These are phyloP conservation scores for Phaethon lepturus DNA, from an alignment of 2,113 vertebrate genomes.

Conservation along the genomic window DNA sequence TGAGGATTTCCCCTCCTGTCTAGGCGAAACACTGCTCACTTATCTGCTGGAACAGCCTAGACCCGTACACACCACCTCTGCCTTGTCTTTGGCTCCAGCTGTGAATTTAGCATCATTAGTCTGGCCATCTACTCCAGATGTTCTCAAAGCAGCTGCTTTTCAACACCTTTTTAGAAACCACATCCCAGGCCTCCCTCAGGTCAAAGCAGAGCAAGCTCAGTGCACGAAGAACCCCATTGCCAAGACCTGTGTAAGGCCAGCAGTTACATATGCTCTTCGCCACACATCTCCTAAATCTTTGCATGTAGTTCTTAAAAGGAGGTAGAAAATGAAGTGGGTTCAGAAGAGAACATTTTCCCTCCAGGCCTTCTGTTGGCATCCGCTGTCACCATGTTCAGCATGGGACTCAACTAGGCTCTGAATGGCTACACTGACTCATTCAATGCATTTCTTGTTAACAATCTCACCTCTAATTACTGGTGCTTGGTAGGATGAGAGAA, in stretches of 20 bases:
- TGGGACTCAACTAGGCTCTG: neutral
- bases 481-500: neutral
- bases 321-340: neutral
- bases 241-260: neutral
- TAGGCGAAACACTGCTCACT: neutral
- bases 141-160: neutral
- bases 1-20: neutral
- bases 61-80: neutral
- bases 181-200: neutral
- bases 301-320: neutral
- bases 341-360: neutral
- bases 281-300: neutral
- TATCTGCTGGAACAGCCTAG: neutral
- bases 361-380: neutral
- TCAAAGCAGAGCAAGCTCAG: neutral
- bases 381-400: neutral
- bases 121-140: neutral
- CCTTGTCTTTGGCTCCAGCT: neutral
- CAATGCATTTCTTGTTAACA: neutral
- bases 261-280: neutral
- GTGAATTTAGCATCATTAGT: neutral
- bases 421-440: neutral
- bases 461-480: slow-evolving; percentile 20
- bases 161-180: neutral
- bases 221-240: neutral